Conservation (phyloP, 2,113 vertebrate species). For the Phyllostomus discolor region DNA sequence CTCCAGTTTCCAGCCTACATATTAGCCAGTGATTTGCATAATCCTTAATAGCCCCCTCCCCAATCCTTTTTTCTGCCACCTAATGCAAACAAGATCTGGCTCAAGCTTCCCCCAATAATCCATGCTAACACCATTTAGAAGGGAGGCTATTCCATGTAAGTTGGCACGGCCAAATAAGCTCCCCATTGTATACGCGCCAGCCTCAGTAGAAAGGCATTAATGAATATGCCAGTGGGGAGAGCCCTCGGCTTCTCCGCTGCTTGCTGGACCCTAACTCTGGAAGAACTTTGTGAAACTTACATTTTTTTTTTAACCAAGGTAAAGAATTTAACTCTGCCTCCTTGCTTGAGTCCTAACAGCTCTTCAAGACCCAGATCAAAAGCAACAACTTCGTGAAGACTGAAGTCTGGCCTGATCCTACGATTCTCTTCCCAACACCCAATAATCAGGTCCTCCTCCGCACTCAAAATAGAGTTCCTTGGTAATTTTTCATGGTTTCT, state of each 20-base stretch:
- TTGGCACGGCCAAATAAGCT: constrained; percentile 53
- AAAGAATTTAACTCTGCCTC: constrained; percentile 13
- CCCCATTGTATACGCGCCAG: constrained; percentile 50
- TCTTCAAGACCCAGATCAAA: neutral
- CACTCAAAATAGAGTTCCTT: neutral
- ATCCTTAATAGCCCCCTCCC: constrained; percentile 58
- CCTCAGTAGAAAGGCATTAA: constrained; percentile 36
- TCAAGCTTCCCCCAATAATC: constrained; percentile 74
- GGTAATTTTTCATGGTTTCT: neutral
- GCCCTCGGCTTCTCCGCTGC: constrained; percentile 31
- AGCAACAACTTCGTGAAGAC: neutral
- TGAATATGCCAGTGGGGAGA: constrained; percentile 49
- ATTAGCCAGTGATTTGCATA: constrained; percentile 67
- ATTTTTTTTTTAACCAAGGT: constrained; percentile 38
- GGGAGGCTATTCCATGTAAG: constrained; percentile 64
- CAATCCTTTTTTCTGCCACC: constrained; percentile 52
- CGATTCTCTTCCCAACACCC: neutral
- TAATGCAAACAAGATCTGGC: constrained; percentile 70
- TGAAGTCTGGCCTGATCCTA: neutral
- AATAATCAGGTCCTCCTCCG: neutral
- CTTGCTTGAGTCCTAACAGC: neutral
- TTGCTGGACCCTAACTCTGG: constrained; percentile 34
- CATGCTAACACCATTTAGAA: constrained; percentile 73
- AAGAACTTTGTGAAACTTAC: constrained; percentile 63
- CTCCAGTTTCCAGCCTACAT: constrained; percentile 41